A percentile compares a stretch with the other conserved stretches of the same genome.
Conservation (phyloP, 2,113 vertebrate genomes). For the Elgaria multicarinata region DNA sequence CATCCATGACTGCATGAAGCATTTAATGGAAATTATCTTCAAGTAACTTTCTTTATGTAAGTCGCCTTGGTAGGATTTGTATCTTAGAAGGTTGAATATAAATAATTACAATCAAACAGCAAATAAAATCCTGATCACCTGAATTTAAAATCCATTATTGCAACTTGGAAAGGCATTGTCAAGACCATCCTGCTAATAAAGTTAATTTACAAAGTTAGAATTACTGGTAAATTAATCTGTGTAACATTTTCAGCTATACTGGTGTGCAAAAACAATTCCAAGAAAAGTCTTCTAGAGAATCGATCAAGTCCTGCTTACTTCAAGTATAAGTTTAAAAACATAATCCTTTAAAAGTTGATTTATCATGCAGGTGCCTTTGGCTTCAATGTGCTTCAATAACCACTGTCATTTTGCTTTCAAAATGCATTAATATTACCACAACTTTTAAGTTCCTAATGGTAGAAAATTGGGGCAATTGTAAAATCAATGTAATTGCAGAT, state of each 20-base stretch:
- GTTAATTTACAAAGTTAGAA: background rate
- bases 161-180: background rate
- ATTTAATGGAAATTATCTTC: background rate
- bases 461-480: background rate
- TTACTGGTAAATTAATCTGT: background rate
- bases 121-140: background rate
- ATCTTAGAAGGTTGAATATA: too few species aligned
- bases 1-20: background rate
- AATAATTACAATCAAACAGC: too few species aligned
- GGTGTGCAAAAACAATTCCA: background rate
- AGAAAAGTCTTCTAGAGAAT: background rate
- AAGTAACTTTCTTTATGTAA: too few species aligned
- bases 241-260: background rate
- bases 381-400: background rate
- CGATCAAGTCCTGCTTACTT: background rate
- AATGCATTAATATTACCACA: background rate
- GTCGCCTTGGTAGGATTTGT: too few species aligned
- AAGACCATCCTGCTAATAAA: background rate
- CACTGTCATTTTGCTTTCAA: background rate
- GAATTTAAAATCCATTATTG: background rate
- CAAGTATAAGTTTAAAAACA: background rate
- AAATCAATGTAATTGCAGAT: background rate
- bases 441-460: background rate
- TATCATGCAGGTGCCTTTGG: background rate
- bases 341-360: background rate